Evolutionary conservation across 2,113 vertebrate species (phyloP), one percentile per base, ranked within the genome.

Genomic region (Nerophis lumbriciformis): DNA sequence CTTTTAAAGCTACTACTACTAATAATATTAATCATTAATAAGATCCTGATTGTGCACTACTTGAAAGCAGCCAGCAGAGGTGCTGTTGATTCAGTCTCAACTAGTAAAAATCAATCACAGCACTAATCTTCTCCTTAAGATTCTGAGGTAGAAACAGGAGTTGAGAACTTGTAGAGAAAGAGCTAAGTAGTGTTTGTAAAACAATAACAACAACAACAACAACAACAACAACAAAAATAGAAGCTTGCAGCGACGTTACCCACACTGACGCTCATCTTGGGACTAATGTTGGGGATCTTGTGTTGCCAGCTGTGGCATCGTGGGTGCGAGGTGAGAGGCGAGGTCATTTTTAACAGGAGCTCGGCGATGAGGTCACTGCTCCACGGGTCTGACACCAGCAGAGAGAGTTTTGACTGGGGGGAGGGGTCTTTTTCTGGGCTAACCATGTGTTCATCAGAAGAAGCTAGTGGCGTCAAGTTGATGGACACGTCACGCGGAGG

Each of bases 381-480:
- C 97, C 97, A 99, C 5, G 94, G 95, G 37, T 98, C 91, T 6
- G 92, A 84, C 59, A 94, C 64, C 53, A 91, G 79, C 16, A 75
- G 56, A 5, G 19, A 1, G 8, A 9, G 42, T 3, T 9, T 11
- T 12, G 42, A 2, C 42, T 6, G 81, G 77, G 67, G 2, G 10
- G 19, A 12, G 6, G 16, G 5, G 19, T 49, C 56, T 16, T 63
- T 51, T 16, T 64, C 61, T 0, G 83, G 80, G 57, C 76, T 87
- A 68, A 14, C 53, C 45, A 72, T 66, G 63, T 54, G 48, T 15
- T 75, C 67, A 1, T 83, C 79, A 5, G 7, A 9, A 0, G 6
- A 0, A 28, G 11, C 0, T 50, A 21, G 2, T 4, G 2, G 59
- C 12, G 0, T 4, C 0, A 83, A 83, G 61, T 83, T 89, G 84